Conservation (phyloP, 1,140 invertebrate genomes). For the Acyrthosiphon pisum region DNA sequence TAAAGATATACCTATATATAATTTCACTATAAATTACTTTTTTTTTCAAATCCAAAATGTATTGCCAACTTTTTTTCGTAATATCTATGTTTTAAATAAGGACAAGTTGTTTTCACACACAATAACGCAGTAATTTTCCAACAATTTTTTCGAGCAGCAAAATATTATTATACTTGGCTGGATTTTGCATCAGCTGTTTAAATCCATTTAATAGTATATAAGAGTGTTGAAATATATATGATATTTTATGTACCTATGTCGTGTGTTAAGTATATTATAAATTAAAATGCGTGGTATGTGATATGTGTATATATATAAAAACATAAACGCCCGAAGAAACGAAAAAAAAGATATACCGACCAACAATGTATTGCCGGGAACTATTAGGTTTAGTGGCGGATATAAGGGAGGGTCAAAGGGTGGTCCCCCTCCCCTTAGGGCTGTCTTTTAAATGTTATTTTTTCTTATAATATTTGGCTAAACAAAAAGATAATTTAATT, state of each 20-base stretch:
- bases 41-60: background rate
- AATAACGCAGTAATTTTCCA: background rate
- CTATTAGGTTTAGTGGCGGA: background rate
- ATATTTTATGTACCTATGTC: background rate
- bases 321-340: background rate
- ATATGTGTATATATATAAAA: background rate
- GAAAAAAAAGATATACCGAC: background rate
- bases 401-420: no score
- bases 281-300: background rate
- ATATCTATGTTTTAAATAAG: accelerated
- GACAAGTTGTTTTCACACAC: background rate
- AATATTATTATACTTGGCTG: background rate
- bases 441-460: no score
- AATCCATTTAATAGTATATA: background rate
- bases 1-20: background rate
- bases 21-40: background rate
- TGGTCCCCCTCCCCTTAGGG: no score
- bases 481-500: no score
- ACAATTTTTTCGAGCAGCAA: background rate
- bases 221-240: background rate
- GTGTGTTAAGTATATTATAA: background rate
- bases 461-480: no score
- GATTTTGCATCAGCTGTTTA: background rate
- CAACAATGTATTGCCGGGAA: background rate
- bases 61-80: background rate